Evolutionary conservation across 37 sponge, comb jelly and placozoan genomes (phyloP).

Genomic region (Axinella damicornis): DNA sequence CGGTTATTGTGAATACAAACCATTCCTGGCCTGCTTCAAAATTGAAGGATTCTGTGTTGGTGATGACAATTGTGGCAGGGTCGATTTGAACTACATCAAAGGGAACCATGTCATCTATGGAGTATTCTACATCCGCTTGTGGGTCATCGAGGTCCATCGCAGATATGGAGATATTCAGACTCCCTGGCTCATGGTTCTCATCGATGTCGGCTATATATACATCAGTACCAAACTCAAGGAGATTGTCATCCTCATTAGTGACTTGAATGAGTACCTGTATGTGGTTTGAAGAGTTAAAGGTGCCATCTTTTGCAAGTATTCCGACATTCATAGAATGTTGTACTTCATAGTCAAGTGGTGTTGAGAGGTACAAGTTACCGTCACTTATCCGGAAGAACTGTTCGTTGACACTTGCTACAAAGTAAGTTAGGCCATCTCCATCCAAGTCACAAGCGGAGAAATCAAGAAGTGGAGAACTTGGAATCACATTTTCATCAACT

Average conservation of each 20-base stretch:
- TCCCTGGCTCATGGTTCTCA: slow-evolving; percentile 34
- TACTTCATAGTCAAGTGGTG: slow-evolving; percentile 57
- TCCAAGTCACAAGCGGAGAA: slow-evolving; percentile 57
- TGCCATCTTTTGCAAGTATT: slow-evolving; percentile 35
- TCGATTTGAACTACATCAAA: background rate
- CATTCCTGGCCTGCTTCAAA: slow-evolving; percentile 43
- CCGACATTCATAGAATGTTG: background rate
- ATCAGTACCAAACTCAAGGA: slow-evolving; percentile 30
- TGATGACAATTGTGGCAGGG: slow-evolving; percentile 1
- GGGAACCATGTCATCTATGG: slow-evolving; percentile 15
- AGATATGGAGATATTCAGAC: slow-evolving; percentile 20
- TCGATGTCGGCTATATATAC: slow-evolving; percentile 23
- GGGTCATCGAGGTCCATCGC: slow-evolving; percentile 45
- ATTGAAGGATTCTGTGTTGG: slow-evolving; percentile 57
- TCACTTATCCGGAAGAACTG: background rate
- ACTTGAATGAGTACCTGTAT: slow-evolving; percentile 18
- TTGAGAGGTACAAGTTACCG: slow-evolving; percentile 13
- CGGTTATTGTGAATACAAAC: slow-evolving; percentile 50
- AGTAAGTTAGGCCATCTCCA: slow-evolving; percentile 36
- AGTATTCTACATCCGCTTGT: slow-evolving; percentile 6
- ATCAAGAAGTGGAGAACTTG: slow-evolving; percentile 11
- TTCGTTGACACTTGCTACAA: background rate
- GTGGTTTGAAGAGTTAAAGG: slow-evolving; percentile 18
- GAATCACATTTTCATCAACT: slow-evolving; percentile 46
- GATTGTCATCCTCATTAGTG: slow-evolving; percentile 54